These are phyloP conservation scores for Cavia porcellus DNA, from an alignment of 2,113 vertebrate genomes.

Conservation along the genomic window DNA sequence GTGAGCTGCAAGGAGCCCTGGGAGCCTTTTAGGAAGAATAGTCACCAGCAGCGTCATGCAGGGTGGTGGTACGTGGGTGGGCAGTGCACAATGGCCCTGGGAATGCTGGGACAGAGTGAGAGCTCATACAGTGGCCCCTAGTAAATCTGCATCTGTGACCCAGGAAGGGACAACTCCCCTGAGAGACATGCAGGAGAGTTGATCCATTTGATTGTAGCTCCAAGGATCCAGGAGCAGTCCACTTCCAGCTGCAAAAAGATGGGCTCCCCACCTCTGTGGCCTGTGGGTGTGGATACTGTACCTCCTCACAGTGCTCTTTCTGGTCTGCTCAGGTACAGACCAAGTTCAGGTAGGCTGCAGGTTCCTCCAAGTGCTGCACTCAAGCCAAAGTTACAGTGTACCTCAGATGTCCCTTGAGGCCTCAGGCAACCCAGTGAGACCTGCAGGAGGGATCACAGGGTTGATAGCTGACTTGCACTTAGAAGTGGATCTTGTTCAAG, in stretches of 20 bases:
- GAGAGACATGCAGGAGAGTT: background rate
- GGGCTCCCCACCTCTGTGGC: background rate
- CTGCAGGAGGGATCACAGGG: background rate
- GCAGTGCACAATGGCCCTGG: background rate
- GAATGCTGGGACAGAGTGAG: background rate
- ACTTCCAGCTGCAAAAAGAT: background rate
- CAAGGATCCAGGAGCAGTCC: background rate
- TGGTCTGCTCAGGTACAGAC: background rate
- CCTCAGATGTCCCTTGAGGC: background rate
- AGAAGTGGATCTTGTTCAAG: background rate
- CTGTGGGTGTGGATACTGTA: background rate
- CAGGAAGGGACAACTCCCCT: background rate
- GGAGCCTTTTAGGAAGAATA: background rate
- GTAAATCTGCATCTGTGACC: background rate
- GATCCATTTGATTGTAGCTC: background rate
- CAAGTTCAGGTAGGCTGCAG: background rate
- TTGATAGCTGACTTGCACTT: background rate
- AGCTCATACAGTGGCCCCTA: background rate
- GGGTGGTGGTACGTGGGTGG: background rate
- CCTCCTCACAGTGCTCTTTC: background rate
- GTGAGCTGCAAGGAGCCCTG: background rate
- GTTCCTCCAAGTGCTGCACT: background rate
- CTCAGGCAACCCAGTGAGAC: background rate
- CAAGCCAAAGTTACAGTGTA: background rate
- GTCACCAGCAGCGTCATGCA: background rate